Percentiles rank a stretch among this genome's conserved stretches.
phyloP scores from a whole-genome alignment of 2,797 vertebrate species.

The Liparis tanakae region DNA sequence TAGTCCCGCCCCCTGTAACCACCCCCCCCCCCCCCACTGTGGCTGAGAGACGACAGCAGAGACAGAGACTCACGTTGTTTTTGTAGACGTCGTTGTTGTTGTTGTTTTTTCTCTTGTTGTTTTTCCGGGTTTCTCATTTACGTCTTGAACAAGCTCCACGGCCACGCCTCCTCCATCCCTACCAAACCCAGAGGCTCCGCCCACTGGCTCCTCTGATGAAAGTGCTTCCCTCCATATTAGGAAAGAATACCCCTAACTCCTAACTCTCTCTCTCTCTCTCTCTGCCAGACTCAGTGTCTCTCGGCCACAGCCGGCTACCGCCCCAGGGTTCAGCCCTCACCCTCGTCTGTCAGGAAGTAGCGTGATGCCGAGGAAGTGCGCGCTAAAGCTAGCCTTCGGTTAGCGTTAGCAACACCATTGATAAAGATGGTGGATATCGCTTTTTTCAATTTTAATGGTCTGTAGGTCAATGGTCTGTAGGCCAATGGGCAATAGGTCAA shows the following conservation, averaged over 20 bases:
- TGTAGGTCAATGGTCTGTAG: too few relatives aligned
- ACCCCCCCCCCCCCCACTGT: not conserved
- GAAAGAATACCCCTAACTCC: conserved; percentile 24
- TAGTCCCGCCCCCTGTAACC: conserved; percentile 4
- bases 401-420: not conserved
- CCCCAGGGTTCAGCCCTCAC: conserved; percentile 29
- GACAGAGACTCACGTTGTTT: conserved; percentile 11
- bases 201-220: conserved; percentile 79
- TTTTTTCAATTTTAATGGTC: not conserved
- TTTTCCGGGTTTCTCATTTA: not conserved
- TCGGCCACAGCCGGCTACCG: conserved; percentile 23
- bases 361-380: conserved; percentile 2
- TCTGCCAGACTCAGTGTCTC: conserved; percentile 21
- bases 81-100: too few relatives aligned
- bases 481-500: too few relatives aligned
- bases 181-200: conserved; percentile 70
- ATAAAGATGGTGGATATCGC: not conserved
- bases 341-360: conserved; percentile 6
- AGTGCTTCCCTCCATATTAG: conserved; percentile 85
- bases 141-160: not conserved
- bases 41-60: conserved; percentile 27
- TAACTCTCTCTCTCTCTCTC: conserved; percentile 46
- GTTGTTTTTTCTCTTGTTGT: not conserved
- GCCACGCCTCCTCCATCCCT: conserved; percentile 44
- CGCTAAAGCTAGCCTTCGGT: not conserved